Percentiles rank a stretch among this genome's conserved stretches.
These are phyloP conservation scores for Corythornis leucogaster DNA, from an alignment of 2,797 vertebrate genomes.

Conservation along the genomic window DNA sequence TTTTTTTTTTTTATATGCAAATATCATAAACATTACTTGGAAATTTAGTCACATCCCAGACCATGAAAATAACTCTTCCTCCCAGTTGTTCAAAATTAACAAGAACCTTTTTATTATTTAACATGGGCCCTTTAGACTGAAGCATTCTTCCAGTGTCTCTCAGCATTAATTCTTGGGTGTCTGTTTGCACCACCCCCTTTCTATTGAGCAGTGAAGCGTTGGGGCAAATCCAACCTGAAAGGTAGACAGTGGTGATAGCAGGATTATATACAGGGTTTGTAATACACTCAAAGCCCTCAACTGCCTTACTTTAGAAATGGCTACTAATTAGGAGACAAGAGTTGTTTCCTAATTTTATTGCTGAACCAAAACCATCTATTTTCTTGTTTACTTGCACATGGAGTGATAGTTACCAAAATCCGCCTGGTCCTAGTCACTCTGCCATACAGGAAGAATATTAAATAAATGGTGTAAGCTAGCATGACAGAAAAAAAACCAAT, in stretches of 20 bases:
- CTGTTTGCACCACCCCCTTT: background rate
- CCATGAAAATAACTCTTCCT: background rate
- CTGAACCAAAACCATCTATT: background rate
- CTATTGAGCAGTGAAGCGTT: background rate
- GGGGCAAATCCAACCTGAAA: background rate
- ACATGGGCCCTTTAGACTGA: background rate
- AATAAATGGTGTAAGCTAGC: background rate
- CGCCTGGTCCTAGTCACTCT: background rate
- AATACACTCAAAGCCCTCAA: background rate
- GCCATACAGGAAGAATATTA: background rate
- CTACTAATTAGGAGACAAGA: background rate
- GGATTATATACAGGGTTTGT: background rate
- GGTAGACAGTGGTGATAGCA: background rate
- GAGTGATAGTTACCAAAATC: background rate
- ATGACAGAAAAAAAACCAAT: background rate
- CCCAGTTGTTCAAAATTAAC: background rate
- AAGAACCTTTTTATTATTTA: background rate
- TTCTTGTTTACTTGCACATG: background rate
- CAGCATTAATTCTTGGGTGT: background rate
- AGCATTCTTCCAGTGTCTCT: background rate
- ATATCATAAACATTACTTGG: background rate
- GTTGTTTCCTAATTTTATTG: background rate
- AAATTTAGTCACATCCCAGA: background rate
- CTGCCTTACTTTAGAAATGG: background rate
- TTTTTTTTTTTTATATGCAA: constrained; percentile 10